Base-by-base conservation (phyloP, 92 coral and sea anemone species). In the Meandrina meandrites region DNA sequence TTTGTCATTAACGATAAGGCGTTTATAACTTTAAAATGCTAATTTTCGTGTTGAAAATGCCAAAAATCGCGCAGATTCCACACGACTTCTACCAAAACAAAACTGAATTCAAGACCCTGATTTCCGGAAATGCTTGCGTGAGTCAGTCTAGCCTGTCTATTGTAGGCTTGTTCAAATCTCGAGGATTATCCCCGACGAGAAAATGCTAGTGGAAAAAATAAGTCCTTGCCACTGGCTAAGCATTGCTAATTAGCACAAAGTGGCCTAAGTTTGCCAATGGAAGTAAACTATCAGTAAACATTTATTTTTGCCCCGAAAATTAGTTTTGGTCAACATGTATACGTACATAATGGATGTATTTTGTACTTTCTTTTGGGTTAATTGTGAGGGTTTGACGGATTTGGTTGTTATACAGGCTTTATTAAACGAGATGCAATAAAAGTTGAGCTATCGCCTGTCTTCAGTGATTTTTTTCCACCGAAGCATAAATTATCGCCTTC, bases 191-290 rank as follows among this genome's bases (percentile, higher is more conserved):
- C 78, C 31, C 8, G 79, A 51, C 51, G 79, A 50, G 89, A 35
- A 67, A 73, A 78, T 58, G 72, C 34, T 36, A 31, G 50, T 80
- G 10, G 34, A 22, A 15, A 34, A 80, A 57, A 32, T 31, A 80
- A 57, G 31, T 19, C 12, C 76, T 76, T 76, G 56, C 16, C 24
- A 75, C 18, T 64, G 42, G 75, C 82, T 85, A 66, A 85, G 82
- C 88, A 77, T 76, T 54, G 88, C 88, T 85, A 76, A 85, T 85
- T 75, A 77, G 50, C 19, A 40, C 70, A 71, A 62, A 84, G 81
- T 37, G 75, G 81, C 57, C 64, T 76, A 85, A 76, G 76, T 85
- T 85, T 77, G 35, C 62, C 75, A 60, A 5, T 21, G 87, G 76
- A 76, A 75, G 73, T 30, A 76, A 83, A 42, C 76, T 77, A 37